Base-by-base conservation (phyloP, 2,797 vertebrate species). In the Neosalanx taihuensis region DNA sequence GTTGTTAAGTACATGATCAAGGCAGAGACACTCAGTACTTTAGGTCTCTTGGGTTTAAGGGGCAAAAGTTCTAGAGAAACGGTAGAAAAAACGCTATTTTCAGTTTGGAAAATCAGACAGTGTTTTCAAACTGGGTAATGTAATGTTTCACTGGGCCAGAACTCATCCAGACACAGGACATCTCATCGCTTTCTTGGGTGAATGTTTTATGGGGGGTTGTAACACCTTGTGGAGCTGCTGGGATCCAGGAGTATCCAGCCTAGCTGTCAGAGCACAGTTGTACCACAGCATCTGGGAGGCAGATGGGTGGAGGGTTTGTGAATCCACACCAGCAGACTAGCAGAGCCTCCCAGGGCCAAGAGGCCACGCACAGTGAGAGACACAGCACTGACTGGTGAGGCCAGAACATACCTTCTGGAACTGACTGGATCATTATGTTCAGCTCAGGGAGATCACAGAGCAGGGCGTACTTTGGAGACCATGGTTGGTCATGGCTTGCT, bases 361-460 rank as follows among this genome's bases (percentile, higher is more conserved):
- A n/a, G 15, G 17, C 18, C 15, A 4, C 17, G 17, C 51, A 56
- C 10, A 20, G 58, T 60, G 26, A 37, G 63, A 33, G 35, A 23
- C 41, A 65, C 20, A 35, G 17, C 59, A 65, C 37, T 58, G 67
- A 57, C 70, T 77, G 26, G 41, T 46, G 10, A 71, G 69, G 70
- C 64, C 68, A 30, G 53, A 76, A 58, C 63, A 64, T 71, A 72
- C 63, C 64, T 31, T 15, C 61, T 64, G 61, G 31, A 33, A 64
- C 61, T 9, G 30, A 35, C 61, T 35, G 15, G 13, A 9, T 81
- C 69, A 67, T 82, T 78, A 79, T 80, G 76, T 74, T 66, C 58
- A 72, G 57, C 73, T 71, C 71, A 62, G 70, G 60, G 61, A 6
- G 67, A 58, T 69, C 30, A 59, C 57, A 26, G 18, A 6, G 31